Evolutionary conservation across 2,888 invertebrate species (phyloP).

Genomic region (Dendrolimus houi): DNA sequence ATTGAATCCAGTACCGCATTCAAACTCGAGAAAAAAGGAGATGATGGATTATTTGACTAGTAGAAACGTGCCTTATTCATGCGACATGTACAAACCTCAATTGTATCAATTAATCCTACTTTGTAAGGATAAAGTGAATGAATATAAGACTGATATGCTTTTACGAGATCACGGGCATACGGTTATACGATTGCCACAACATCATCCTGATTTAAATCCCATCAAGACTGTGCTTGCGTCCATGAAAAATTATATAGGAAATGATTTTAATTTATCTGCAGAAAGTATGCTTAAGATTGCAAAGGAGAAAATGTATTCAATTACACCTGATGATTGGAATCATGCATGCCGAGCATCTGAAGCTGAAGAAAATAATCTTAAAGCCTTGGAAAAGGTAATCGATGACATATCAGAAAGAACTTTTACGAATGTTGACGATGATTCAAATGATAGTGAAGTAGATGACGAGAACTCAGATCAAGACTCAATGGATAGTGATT

Average conservation of each 20-base stretch:
- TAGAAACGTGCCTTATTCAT: slow-evolving; percentile 22
- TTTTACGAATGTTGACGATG: slow-evolving; percentile 18
- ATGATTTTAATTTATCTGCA: slow-evolving; percentile 16
- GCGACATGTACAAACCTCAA: slow-evolving; percentile 27
- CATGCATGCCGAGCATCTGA: slow-evolving; percentile 17
- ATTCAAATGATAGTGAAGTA: slow-evolving; percentile 20
- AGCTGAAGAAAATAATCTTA: slow-evolving; percentile 26
- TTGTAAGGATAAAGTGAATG: slow-evolving; percentile 23
- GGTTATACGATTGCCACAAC: slow-evolving; percentile 19
- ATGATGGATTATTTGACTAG: slow-evolving; percentile 27
- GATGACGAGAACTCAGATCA: slow-evolving; percentile 22
- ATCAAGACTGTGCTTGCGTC: slow-evolving; percentile 17
- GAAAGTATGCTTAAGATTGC: slow-evolving; percentile 26
- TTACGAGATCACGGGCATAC: slow-evolving; percentile 22
- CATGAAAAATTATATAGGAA: slow-evolving; percentile 21
- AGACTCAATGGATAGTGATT: slow-evolving; percentile 27
- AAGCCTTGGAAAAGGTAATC: slow-evolving; percentile 23
- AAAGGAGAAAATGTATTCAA: slow-evolving; percentile 20
- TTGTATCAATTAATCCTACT: slow-evolving; percentile 23
- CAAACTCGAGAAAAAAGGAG: slow-evolving; percentile 24
- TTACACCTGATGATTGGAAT: slow-evolving; percentile 22
- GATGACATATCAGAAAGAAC: slow-evolving; percentile 27
- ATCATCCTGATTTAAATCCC: slow-evolving; percentile 25
- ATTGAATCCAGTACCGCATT: slow-evolving; percentile 22
- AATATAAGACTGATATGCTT: slow-evolving; percentile 23